Evolutionary conservation across 2,888 invertebrate genomes (phyloP), one percentile per base, ranked within the genome.

Genomic region (Boloria euphrosyne): DNA sequence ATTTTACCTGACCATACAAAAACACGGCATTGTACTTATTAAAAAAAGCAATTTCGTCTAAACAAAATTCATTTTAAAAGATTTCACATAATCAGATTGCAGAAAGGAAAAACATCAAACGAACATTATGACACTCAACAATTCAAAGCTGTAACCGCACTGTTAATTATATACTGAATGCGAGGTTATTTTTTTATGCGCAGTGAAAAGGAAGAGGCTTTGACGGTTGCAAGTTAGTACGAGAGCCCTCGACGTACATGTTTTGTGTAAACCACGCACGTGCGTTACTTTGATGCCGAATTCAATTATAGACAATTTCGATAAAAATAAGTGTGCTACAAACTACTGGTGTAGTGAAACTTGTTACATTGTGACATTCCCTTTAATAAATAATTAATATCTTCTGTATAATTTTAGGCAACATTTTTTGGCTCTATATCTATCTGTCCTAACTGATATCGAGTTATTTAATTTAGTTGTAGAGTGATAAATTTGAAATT

Each of bases 171-270:
- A 83, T 85, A 78, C 76, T 76, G 73, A 68, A 74, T 72, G 73
- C 72, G 75, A 71, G 75, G 74, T 80, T 80, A 82, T 83, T 77
- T 78, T 82, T 79, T 82, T 82, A 76, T 77, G 82, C 79, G 80
- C 81, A 83, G 81, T 90, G 85, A 90, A 90, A 87, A 88, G 89
- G 90, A 90, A 87, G 89, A 88, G 84, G 79, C 89, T 90, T 90
- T 90, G 89, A 88, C 81, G 82, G 82, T 80, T 81, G 78, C 80
- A 79, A 85, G 77, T 83, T 82, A 81, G 79, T 76, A 66, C 55
- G 71, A 90, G 86, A 67, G 83, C 80, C 71, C 87, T 87, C 73
- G 13, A 72, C 69, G 76, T 80, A 81, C 79, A 79, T 82, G 84
- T 83, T 84, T 83, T 84, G 75, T 75, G 70, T 63, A 27, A 46